Conservation (phyloP, 2,888 invertebrate genomes). For the Silvanus unidentatus region DNA sequence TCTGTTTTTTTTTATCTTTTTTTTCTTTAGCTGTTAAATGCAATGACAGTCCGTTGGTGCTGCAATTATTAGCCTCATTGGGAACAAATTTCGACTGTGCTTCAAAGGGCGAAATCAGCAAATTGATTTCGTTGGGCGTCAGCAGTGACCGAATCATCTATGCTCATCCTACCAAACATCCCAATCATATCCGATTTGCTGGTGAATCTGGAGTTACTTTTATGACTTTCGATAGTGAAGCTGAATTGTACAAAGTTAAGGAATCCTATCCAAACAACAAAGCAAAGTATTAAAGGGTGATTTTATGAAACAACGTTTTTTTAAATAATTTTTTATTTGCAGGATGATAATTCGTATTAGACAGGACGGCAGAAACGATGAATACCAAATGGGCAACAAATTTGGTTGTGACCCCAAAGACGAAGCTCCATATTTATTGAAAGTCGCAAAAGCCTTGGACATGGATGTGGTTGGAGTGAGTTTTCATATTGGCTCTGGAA, state of each 20-base stretch:
- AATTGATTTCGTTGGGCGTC: constrained; percentile 49
- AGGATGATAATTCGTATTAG: constrained; percentile 17
- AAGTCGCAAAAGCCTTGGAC: constrained; percentile 8
- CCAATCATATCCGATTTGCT: constrained; percentile 51
- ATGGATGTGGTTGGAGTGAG: constrained; percentile 16
- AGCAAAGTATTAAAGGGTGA: too few relatives aligned
- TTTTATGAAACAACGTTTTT: too few relatives aligned
- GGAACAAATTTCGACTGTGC: constrained; percentile 61
- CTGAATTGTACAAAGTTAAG: constrained; percentile 53
- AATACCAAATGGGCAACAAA: constrained; percentile 11
- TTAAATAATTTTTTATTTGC: constrained; percentile 40
- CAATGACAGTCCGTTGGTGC: constrained; percentile 50
- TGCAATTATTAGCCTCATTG: constrained; percentile 47
- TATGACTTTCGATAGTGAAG: constrained; percentile 56
- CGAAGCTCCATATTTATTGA: constrained; percentile 13
- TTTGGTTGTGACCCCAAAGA: constrained; percentile 13
- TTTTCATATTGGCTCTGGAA: constrained; percentile 14
- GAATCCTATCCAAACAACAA: constrained; percentile 42
- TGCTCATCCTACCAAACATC: constrained; percentile 55
- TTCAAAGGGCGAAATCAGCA: constrained; percentile 52
- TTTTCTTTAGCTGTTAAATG: constrained; percentile 64
- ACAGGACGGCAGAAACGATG: constrained; percentile 8
- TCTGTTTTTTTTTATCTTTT: too few relatives aligned
- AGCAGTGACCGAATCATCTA: constrained; percentile 51
- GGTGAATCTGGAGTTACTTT: constrained; percentile 46